A percentile compares a stretch with the other conserved stretches of the same genome.
Conservation (phyloP, 2,888 invertebrate species). For the Trichogramma dendrolimi region DNA sequence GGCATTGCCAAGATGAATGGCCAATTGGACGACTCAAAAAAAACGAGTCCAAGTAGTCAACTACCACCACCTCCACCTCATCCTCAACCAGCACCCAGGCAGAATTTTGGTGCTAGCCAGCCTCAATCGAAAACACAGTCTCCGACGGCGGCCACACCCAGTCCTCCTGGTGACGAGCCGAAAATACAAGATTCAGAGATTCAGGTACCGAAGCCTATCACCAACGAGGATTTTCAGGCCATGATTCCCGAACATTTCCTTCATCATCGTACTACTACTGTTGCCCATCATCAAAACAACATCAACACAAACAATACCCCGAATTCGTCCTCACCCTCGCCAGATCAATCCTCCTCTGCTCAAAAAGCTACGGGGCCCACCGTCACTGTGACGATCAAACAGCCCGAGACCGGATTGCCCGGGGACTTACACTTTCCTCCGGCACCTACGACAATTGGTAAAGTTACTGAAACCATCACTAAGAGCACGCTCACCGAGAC, state of each 20-base stretch:
- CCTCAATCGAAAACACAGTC: slow-evolving; percentile 19
- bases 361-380: slow-evolving; percentile 52
- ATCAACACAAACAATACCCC: slow-evolving; percentile 7
- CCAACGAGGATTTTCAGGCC: slow-evolving; percentile 91
- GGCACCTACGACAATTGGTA: slow-evolving; percentile 77
- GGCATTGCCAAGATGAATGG: slow-evolving; percentile 47
- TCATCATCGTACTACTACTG: slow-evolving; percentile 38
- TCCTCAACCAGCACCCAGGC: slow-evolving; percentile 45
- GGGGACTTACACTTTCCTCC: slow-evolving; percentile 74
- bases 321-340: slow-evolving; percentile 45
- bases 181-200: slow-evolving; percentile 54
- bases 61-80: slow-evolving; percentile 23
- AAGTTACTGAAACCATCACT: slow-evolving; percentile 91
- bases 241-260: slow-evolving; percentile 91
- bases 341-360: slow-evolving; percentile 36
- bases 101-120: slow-evolving; percentile 31
- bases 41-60: slow-evolving; percentile 12
- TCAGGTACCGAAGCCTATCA: slow-evolving; percentile 77
- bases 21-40: slow-evolving; percentile 24
- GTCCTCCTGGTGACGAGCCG: slow-evolving; percentile 37
- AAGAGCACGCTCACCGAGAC: slow-evolving; percentile 95
- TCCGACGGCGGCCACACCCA: slow-evolving; percentile 22
- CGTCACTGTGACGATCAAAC: slow-evolving; percentile 83
- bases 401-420: slow-evolving; percentile 58
- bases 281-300: slow-evolving; percentile 38